Conservation (phyloP, 2,797 vertebrate species). For the Catharus ustulatus region DNA sequence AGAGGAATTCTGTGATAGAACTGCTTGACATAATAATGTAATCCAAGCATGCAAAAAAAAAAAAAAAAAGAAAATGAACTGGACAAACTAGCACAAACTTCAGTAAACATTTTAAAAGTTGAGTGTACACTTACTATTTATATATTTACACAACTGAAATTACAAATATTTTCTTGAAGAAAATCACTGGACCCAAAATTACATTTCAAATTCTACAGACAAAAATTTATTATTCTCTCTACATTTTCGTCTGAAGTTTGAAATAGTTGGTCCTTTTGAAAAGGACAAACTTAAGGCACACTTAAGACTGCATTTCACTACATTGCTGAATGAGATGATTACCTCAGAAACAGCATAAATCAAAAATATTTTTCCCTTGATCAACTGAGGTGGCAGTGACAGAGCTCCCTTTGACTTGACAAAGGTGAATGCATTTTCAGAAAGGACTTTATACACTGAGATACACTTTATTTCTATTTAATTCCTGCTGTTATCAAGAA, state of each 20-base stretch:
- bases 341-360: background rate
- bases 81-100: background rate
- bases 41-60: background rate
- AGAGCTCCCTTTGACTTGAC: background rate
- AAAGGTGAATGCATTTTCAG: background rate
- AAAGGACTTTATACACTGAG: background rate
- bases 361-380: background rate
- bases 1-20: background rate
- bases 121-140: background rate
- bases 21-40: background rate
- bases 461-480: background rate
- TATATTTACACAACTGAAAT: background rate
- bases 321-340: background rate
- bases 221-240: background rate
- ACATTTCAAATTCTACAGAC: background rate
- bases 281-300: constrained; percentile 2
- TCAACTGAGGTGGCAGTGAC: background rate
- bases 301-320: background rate
- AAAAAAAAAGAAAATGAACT: background rate
- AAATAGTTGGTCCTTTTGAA: background rate
- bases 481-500: background rate
- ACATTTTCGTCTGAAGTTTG: background rate
- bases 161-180: background rate
- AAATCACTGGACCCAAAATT: background rate
- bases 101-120: background rate